These are phyloP conservation scores for Brachynemurus nebulosus DNA, from an alignment of 2,888 invertebrate genomes.

Conservation along the genomic window DNA sequence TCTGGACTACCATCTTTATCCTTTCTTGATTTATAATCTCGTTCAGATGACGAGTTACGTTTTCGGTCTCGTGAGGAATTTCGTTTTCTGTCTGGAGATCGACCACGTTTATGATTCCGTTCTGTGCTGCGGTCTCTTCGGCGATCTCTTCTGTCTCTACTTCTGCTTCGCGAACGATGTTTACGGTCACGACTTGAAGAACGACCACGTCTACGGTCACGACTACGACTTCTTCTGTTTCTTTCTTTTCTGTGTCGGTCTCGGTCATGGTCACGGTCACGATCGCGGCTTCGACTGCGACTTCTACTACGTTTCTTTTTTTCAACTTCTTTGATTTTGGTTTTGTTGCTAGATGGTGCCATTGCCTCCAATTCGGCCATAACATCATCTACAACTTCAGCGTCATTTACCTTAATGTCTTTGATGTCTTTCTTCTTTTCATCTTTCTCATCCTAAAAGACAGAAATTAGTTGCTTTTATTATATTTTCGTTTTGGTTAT, in stretches of 20 bases:
- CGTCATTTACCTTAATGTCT: slow-evolving; percentile 23
- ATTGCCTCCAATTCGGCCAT: slow-evolving; percentile 78
- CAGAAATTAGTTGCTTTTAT: no score
- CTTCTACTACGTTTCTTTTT: slow-evolving; percentile 17
- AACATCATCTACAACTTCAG: slow-evolving; percentile 55
- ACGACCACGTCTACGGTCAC: slow-evolving; percentile 12
- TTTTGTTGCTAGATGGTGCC: slow-evolving; percentile 47
- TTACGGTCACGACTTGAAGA: slow-evolving; percentile 7
- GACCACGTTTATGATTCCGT: slow-evolving; percentile 19
- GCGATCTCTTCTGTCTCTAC: slow-evolving; percentile 17
- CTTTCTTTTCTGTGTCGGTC: slow-evolving; percentile 16
- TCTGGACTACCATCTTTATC: slow-evolving; percentile 12
- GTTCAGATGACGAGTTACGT: slow-evolving; percentile 20
- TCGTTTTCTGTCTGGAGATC: slow-evolving; percentile 22
- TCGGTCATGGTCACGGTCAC: slow-evolving; percentile 28
- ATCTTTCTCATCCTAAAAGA: no score
- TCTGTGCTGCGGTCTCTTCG: slow-evolving; percentile 18
- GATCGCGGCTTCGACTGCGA: slow-evolving; percentile 17
- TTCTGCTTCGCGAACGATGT: slow-evolving; percentile 24
- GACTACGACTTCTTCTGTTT: slow-evolving; percentile 16
- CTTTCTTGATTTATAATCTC: slow-evolving; percentile 18
- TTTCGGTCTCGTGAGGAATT: slow-evolving; percentile 23
- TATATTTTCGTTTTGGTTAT: no score
- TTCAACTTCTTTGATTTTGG: slow-evolving; percentile 23
- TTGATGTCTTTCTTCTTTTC: slow-evolving; percentile 22